Percentiles rank a stretch among this genome's conserved stretches.
phyloP scores from a whole-genome alignment of 2,888 invertebrate genomes.

The Watsonalla cultraria region DNA sequence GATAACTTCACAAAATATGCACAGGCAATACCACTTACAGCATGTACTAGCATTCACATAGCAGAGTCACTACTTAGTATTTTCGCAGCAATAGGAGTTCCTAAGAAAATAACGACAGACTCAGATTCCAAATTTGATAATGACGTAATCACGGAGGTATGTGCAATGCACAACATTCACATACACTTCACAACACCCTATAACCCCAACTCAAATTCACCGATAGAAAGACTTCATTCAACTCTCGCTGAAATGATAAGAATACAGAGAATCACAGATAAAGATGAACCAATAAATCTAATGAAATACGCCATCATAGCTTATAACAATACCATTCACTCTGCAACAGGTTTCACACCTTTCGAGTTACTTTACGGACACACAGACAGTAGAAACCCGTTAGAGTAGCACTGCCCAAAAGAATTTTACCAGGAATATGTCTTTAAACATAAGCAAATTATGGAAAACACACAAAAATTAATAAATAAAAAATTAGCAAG shows the following conservation, averaged over 20 bases:
- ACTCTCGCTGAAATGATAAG: constrained; percentile 16
- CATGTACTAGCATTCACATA: constrained; percentile 17
- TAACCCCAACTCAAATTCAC: constrained; percentile 20
- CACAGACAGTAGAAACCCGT: constrained; percentile 24
- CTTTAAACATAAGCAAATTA: constrained; percentile 80
- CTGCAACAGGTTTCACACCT: constrained; percentile 25
- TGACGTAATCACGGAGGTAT: constrained; percentile 22
- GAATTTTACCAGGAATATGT: constrained; percentile 83
- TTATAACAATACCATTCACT: constrained; percentile 27
- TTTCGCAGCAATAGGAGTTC: constrained; percentile 19
- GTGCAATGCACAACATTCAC: constrained; percentile 14
- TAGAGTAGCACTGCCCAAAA: constrained; percentile 28
- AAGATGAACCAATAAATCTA: constrained; percentile 18
- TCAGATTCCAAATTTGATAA: constrained; percentile 26
- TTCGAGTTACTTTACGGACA: constrained; percentile 26
- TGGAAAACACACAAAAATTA: too few species aligned
- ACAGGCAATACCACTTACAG: constrained; percentile 19
- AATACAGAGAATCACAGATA: constrained; percentile 20
- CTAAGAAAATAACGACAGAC: constrained; percentile 21
- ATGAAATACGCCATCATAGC: constrained; percentile 27
- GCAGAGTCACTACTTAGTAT: constrained; percentile 16
- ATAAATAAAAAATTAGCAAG: too few species aligned
- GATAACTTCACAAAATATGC: constrained; percentile 27
- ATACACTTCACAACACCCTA: constrained; percentile 21
- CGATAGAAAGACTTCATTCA: too few species aligned